Evolutionary conservation across 2,113 vertebrate species (phyloP).

Genomic region (Eretmochelys imbricata): DNA sequence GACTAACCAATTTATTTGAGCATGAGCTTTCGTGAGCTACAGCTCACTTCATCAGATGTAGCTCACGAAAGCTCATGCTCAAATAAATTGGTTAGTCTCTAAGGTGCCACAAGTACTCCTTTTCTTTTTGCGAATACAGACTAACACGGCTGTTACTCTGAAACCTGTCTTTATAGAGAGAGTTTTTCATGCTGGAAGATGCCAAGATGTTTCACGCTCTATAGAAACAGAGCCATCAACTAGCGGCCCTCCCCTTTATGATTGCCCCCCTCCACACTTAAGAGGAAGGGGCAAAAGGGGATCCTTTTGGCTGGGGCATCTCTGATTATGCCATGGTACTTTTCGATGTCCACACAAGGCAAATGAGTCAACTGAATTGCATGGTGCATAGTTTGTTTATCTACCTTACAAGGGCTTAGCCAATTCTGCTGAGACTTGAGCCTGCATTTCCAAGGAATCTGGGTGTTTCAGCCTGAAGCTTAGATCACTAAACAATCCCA

Average conservation of each 20-base stretch:
- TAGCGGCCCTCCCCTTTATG: neutral
- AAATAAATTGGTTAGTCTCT: too few species aligned
- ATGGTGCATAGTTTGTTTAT: neutral
- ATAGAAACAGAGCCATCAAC: neutral
- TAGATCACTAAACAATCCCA: neutral
- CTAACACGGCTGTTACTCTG: too few species aligned
- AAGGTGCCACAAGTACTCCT: too few species aligned
- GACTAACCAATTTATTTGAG: too few species aligned
- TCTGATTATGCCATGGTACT: neutral
- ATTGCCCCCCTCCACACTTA: neutral
- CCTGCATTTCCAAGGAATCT: accelerated
- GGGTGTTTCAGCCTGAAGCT: neutral
- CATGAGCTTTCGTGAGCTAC: too few species aligned
- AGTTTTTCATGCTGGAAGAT: neutral
- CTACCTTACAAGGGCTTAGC: neutral
- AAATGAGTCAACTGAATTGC: neutral
- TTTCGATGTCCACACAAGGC: neutral
- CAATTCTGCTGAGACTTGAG: neutral
- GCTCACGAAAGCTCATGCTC: too few species aligned
- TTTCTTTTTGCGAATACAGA: too few species aligned
- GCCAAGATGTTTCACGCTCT: neutral
- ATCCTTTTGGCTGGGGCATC: neutral
- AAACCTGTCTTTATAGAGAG: neutral
- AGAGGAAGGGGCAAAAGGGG: neutral
- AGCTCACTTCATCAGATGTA: too few species aligned